These are phyloP conservation scores for Dromius quadrimaculatus DNA, from an alignment of 2,888 invertebrate species.

Conservation along the genomic window DNA sequence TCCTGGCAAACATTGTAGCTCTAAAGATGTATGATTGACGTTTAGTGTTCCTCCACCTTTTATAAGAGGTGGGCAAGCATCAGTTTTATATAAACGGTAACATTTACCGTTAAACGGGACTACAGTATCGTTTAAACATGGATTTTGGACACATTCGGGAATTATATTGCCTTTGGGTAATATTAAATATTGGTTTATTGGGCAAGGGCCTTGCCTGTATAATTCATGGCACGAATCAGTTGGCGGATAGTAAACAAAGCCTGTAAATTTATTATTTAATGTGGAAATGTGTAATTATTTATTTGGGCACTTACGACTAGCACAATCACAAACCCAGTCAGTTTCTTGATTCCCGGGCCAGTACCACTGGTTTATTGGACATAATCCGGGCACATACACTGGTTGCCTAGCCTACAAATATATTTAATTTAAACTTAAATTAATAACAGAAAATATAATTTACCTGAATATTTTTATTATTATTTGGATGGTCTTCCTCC, in stretches of 20 bases:
- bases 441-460: neutral
- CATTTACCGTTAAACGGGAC: conserved; percentile 68
- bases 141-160: conserved; percentile 74
- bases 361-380: conserved; percentile 74
- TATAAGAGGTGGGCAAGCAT: conserved; percentile 66
- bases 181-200: conserved; percentile 69
- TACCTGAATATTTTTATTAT: conserved; percentile 22
- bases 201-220: conserved; percentile 76
- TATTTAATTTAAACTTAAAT: conserved; percentile 27
- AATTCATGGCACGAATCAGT: conserved; percentile 74
- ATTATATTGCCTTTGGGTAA: conserved; percentile 68
- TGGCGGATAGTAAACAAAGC: conserved; percentile 73
- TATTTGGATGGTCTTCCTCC: conserved; percentile 27
- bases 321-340: conserved; percentile 77
- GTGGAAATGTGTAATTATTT: neutral
- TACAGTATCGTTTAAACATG: conserved; percentile 70
- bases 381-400: conserved; percentile 71
- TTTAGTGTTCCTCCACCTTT: conserved; percentile 68
- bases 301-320: conserved; percentile 66
- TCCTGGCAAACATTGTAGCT: conserved; percentile 70
- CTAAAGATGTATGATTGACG: conserved; percentile 73
- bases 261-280: too few species aligned
- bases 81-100: conserved; percentile 64
- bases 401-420: conserved; percentile 69
- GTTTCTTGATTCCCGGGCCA: conserved; percentile 76